phyloP scores from a whole-genome alignment of 30 jellyfish, hydroid and myxozoan species.

The Pelagia noctiluca region DNA sequence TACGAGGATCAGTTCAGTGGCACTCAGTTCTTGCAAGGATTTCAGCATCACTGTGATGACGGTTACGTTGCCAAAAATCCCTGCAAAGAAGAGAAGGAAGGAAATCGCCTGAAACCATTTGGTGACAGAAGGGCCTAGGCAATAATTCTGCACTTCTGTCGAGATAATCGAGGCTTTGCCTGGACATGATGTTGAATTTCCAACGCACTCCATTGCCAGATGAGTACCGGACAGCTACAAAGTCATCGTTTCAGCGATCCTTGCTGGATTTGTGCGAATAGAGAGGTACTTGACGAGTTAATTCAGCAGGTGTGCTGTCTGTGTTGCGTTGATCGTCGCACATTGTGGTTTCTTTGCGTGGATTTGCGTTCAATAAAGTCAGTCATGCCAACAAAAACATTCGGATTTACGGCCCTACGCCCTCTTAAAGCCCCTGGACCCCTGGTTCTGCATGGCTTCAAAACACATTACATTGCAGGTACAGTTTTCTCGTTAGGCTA shows the following conservation, averaged over 20 bases:
- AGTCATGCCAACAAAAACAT: not conserved
- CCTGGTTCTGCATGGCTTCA: not conserved
- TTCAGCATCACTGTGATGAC: conserved; percentile 44
- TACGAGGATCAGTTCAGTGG: conserved; percentile 39
- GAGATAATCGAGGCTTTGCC: conserved; percentile 25
- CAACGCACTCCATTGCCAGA: not conserved
- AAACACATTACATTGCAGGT: too few relatives aligned
- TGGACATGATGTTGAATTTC: not conserved
- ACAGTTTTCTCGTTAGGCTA: too few relatives aligned
- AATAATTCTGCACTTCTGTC: conserved; percentile 6
- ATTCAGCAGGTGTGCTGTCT: not conserved
- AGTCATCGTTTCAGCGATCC: not conserved
- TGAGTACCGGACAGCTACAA: not conserved
- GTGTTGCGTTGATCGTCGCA: not conserved
- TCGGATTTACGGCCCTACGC: not conserved
- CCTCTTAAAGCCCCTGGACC: not conserved
- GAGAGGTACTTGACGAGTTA: not conserved
- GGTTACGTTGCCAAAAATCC: conserved; percentile 38
- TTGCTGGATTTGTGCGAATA: not conserved
- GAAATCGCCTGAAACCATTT: conserved; percentile 29
- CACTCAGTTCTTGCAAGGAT: conserved; percentile 53
- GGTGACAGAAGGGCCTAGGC: conserved; percentile 36
- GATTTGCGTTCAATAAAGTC: not conserved
- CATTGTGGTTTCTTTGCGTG: not conserved
- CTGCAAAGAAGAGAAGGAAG: conserved; percentile 45